Evolutionary conservation across 1,140 invertebrate species (phyloP), one percentile per base, ranked within the genome.

Genomic region (Atopsyche davidsoni): DNA sequence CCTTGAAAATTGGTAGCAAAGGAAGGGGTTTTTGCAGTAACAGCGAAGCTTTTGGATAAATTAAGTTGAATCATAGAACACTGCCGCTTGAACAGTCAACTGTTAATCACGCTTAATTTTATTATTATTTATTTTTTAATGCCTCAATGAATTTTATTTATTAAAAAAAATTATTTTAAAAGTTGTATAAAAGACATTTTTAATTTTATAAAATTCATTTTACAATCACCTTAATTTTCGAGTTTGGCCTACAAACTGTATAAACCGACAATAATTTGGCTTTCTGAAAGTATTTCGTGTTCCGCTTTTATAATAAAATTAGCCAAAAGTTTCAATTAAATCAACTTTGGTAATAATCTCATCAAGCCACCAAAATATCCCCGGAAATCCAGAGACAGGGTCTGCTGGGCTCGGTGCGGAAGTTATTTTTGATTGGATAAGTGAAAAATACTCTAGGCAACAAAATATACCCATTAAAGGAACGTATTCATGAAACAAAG

Each of bases 1-100:
- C 16, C 46, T n/a, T 23, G 21, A 13, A 48, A 48, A 32, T 40
- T 48, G 46, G 24, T 48, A 14, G 17, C 14, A 36, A 35, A 17
- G 44, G 13, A 28, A 28, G 7, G 13, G 13, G 7, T 28, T 13
- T 28, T 13, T 9, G 25, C 25, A 28, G 7, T 13, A 28, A 28
- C 7, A 7, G 36, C 11, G 21, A 4, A 14, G 2, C 18, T 39
- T 39, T 19, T 39, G 21, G 2, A 18, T 14, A 19, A 18, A 39
- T 14, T 13, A 34, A 34, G 32, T 34, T 13, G n/a, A 7, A 13
- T 13, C 16, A 16, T 34, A 16, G n/a, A 16, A 34, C 32, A 34
- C n/a, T 34, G 32, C 16, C 32, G 16, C 32, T n/a, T 16, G n/a
- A n/a, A n/a, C n/a, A n/a, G n/a, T n/a, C 25, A 28, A 28, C 13